phyloP scores from a whole-genome alignment of 1,140 invertebrate species.

The Steinernema khuongi region DNA sequence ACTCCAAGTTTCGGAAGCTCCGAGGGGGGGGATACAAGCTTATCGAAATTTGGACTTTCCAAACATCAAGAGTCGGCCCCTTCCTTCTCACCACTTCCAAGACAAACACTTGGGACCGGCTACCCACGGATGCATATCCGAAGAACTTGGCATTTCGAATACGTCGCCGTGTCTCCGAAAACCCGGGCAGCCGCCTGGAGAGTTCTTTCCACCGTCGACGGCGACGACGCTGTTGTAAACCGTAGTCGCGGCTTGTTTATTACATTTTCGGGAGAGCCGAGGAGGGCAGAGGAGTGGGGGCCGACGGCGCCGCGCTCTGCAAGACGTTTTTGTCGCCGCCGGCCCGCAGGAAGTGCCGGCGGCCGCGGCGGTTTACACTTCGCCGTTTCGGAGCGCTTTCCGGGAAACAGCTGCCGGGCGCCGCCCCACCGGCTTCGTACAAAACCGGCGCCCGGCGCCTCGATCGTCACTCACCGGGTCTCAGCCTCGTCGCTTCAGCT shows the following conservation, averaged over 20 bases:
- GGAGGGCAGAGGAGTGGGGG: background rate
- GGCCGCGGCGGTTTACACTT: conserved; percentile 6
- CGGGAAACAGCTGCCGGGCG: background rate
- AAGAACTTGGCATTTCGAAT: too few relatives aligned
- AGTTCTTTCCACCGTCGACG: too few relatives aligned
- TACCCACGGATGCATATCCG: too few relatives aligned
- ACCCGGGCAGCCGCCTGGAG: too few relatives aligned
- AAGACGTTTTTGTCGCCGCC: conserved; percentile 1
- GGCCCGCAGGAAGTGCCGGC: background rate
- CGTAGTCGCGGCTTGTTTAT: conserved; percentile 4
- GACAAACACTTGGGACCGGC: too few relatives aligned
- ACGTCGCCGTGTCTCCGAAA: too few relatives aligned
- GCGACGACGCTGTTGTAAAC: conserved; percentile 1
- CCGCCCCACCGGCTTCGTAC: background rate
- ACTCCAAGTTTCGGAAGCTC: too few relatives aligned
- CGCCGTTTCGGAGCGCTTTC: background rate
- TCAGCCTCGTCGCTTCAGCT: background rate
- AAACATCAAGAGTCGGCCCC: too few relatives aligned
- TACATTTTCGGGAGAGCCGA: background rate
- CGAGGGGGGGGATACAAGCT: too few relatives aligned
- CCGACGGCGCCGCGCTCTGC: background rate
- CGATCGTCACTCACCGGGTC: background rate
- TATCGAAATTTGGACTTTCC: too few relatives aligned
- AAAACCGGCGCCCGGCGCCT: background rate
- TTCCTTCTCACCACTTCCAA: too few relatives aligned